A percentile compares a stretch with the other conserved stretches of the same genome.
These are phyloP conservation scores for Didymodactylos carnosus DNA, from an alignment of 2,888 invertebrate species.

Conservation along the genomic window DNA sequence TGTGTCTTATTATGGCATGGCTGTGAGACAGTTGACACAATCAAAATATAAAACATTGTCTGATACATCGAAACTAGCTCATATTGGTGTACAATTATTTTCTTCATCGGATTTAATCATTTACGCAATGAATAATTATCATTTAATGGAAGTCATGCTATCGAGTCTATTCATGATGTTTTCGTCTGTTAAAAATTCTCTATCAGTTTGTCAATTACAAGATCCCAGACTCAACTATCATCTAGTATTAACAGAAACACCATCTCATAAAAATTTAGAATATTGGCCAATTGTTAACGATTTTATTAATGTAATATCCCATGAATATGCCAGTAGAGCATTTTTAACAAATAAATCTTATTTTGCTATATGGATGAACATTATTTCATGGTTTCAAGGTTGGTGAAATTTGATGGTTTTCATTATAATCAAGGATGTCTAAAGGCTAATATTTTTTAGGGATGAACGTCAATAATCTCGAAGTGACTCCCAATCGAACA, in stretches of 20 bases:
- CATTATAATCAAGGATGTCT: not conserved
- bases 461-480: not conserved
- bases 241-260: not conserved
- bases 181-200: not conserved
- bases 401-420: not conserved
- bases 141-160: not conserved
- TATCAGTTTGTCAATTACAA: not conserved
- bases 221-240: not conserved
- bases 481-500: not conserved
- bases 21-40: not conserved
- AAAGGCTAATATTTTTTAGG: not conserved
- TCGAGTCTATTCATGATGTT: not conserved
- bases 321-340: not conserved
- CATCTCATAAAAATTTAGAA: not conserved
- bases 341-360: not conserved
- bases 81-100: not conserved
- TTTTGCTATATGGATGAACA: not conserved
- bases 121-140: not conserved
- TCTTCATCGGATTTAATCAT: not conserved
- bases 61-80: not conserved
- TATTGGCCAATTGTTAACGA: not conserved
- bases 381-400: not conserved
- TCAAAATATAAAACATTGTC: not conserved
- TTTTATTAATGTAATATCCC: not conserved
- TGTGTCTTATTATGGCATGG: not conserved